A percentile compares a stretch with the other conserved stretches of the same genome.
These are phyloP conservation scores for Lepidocolaptes lacrymiger DNA, from an alignment of 2,797 vertebrate genomes.

Conservation along the genomic window DNA sequence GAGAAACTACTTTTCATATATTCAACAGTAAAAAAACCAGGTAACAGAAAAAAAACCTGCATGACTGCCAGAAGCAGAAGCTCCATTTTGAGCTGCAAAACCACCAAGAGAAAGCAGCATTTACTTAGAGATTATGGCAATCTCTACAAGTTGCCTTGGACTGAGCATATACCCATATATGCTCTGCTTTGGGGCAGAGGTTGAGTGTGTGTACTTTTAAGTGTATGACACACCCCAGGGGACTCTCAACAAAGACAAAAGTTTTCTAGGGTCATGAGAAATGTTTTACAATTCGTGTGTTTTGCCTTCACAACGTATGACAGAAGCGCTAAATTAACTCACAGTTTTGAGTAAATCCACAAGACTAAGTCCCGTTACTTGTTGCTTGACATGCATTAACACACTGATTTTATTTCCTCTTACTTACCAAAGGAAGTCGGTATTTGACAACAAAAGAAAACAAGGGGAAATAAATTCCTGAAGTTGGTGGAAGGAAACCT, in stretches of 20 bases:
- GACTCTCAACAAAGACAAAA: background rate
- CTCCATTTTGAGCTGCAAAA: background rate
- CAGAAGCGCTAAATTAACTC: background rate
- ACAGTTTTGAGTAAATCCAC: background rate
- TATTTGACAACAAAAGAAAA: background rate
- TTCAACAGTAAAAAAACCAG: accelerated
- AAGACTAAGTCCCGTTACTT: background rate
- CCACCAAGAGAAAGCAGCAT: background rate
- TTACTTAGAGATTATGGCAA: background rate
- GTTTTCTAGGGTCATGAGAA: background rate
- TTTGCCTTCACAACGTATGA: background rate
- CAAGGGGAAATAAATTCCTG: background rate
- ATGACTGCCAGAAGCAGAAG: background rate
- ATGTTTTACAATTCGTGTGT: background rate
- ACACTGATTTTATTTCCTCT: background rate
- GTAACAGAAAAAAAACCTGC: background rate
- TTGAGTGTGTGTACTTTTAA: background rate
- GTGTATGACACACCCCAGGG: background rate
- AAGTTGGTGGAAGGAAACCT: background rate
- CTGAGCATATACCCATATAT: background rate
- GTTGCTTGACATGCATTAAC: background rate
- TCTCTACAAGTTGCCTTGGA: background rate
- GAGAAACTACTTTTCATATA: background rate
- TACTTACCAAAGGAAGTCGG: background rate
- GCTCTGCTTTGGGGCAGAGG: background rate